Percentiles rank a stretch among this genome's conserved stretches.
Conservation (phyloP, 2,113 vertebrate species). For the Bothrops jararaca region DNA sequence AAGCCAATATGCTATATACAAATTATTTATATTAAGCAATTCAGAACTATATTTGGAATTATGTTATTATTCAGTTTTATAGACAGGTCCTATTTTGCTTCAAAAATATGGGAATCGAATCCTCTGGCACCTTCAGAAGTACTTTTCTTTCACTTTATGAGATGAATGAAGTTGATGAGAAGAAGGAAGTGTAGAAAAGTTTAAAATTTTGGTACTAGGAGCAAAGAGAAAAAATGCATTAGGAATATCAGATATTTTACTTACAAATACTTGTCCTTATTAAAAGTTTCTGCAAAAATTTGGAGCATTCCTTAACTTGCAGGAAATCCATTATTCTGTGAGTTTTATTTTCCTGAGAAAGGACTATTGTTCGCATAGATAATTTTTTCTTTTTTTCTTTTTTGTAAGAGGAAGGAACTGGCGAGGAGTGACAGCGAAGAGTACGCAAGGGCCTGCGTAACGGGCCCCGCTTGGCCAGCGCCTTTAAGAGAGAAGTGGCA, state of each 20-base stretch:
- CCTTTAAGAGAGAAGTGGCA: conserved; percentile 47
- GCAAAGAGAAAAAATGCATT: not conserved
- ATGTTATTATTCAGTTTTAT: not conserved
- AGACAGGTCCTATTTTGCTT: not conserved
- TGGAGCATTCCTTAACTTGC: not conserved
- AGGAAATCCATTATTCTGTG: not conserved
- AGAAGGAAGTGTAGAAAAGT: not conserved
- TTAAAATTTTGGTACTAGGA: not conserved
- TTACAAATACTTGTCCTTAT: not conserved
- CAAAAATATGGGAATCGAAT: not conserved
- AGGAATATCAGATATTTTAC: not conserved
- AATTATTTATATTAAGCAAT: not conserved
- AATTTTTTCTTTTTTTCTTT: not conserved
- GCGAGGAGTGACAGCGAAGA: not conserved
- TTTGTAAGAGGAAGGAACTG: conserved; percentile 11
- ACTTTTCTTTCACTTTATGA: not conserved
- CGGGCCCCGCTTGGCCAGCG: conserved; percentile 16
- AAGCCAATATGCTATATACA: not conserved
- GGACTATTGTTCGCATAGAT: not conserved
- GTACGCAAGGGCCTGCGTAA: not conserved
- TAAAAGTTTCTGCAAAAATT: not conserved
- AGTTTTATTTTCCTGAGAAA: not conserved
- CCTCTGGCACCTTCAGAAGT: not conserved
- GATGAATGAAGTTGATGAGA: not conserved
- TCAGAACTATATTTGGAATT: not conserved